Percentiles rank a stretch among this genome's conserved stretches.
Conservation (phyloP, 2,888 invertebrate genomes). For the Eupeodes luniger region DNA sequence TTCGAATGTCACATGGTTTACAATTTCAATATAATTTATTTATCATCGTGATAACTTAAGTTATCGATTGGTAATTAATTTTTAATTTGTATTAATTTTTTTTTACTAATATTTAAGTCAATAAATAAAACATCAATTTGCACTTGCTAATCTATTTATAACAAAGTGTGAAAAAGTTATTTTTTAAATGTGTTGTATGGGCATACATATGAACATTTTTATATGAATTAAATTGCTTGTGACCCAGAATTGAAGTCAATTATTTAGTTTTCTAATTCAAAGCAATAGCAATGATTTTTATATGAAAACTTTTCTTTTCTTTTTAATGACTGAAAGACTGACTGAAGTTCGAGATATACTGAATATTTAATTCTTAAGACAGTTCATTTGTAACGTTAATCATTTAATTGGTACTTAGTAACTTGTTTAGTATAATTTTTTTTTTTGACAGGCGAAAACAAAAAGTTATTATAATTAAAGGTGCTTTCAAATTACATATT, state of each 20-base stretch:
- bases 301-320: not conserved
- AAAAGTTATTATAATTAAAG: no score
- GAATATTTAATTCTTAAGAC: not conserved
- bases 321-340: not conserved
- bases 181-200: not conserved
- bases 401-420: not conserved
- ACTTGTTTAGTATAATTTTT: not conserved
- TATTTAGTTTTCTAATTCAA: not conserved
- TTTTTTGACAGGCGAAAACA: no score
- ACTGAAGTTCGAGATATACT: not conserved
- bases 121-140: slow-evolving; percentile 43
- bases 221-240: slow-evolving; percentile 45
- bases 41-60: slow-evolving; percentile 48
- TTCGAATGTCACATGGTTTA: slow-evolving; percentile 53
- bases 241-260: slow-evolving; percentile 12
- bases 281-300: not conserved
- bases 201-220: not conserved
- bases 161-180: slow-evolving; percentile 6
- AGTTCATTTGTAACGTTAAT: not conserved
- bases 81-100: slow-evolving; percentile 47
- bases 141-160: slow-evolving; percentile 31
- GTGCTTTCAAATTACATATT: no score
- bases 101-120: slow-evolving; percentile 13
- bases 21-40: slow-evolving; percentile 49
- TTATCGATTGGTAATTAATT: slow-evolving; percentile 42